These are phyloP conservation scores for Crepidodera aurea DNA, from an alignment of 2,888 invertebrate genomes.

Conservation along the genomic window DNA sequence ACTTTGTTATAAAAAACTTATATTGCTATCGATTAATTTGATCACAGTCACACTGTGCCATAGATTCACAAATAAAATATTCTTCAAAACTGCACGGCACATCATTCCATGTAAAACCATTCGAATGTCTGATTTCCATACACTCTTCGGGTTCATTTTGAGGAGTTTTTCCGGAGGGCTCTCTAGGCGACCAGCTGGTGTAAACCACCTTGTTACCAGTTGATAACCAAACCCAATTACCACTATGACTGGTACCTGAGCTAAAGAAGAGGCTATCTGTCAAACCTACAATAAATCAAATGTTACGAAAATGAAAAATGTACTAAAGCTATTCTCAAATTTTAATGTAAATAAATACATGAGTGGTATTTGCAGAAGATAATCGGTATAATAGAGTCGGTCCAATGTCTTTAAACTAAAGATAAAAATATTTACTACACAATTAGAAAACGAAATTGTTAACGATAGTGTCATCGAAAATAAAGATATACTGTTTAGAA, in stretches of 20 bases:
- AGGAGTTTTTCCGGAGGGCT: slow-evolving; percentile 19
- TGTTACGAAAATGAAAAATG: no score
- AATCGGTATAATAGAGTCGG: no score
- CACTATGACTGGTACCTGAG: slow-evolving; percentile 18
- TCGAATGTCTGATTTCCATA: slow-evolving; percentile 14
- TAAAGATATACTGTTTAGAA: no score
- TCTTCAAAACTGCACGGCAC: slow-evolving; percentile 3
- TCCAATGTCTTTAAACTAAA: no score
- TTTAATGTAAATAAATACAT: no score
- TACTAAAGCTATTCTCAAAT: no score
- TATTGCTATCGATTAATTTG: no score
- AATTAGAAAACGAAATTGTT: no score
- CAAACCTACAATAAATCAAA: slow-evolving; percentile 12
- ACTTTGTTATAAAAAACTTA: no score
- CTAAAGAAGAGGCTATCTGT: slow-evolving; percentile 16
- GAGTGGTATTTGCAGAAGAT: no score
- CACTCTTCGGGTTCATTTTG: slow-evolving; percentile 17
- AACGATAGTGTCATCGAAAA: no score
- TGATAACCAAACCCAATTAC: slow-evolving; percentile 27
- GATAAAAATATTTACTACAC: no score
- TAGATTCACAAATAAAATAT: slow-evolving; percentile 16
- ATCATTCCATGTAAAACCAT: slow-evolving; percentile 24
- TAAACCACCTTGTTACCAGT: slow-evolving; percentile 23
- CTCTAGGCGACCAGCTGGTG: slow-evolving; percentile 26
- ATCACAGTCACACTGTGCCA: background rate